phyloP scores from a whole-genome alignment of 2,888 invertebrate species.

The Mimumesa dahlbomi region DNA sequence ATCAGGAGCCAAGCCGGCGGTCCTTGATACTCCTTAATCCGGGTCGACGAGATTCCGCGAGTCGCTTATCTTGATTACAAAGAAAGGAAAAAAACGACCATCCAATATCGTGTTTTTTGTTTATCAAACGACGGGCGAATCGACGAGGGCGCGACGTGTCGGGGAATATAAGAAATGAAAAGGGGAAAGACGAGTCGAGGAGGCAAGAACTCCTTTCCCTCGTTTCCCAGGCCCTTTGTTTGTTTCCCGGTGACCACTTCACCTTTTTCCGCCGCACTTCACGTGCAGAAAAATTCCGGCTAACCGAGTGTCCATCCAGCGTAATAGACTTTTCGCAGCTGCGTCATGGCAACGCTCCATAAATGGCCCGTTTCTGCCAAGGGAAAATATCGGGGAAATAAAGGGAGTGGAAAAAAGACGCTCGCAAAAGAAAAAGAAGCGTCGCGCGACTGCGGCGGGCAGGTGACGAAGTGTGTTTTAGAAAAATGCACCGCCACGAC shows the following conservation, averaged over 20 bases:
- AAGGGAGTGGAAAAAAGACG: constrained; percentile 15
- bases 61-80: constrained; percentile 7
- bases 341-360: constrained; percentile 44
- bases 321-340: constrained; percentile 49
- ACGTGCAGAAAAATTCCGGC: constrained; percentile 42
- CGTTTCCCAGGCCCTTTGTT: constrained; percentile 1
- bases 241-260: constrained; percentile 1
- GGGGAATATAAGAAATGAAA: neutral
- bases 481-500: constrained; percentile 27
- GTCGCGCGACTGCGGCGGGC: constrained; percentile 33
- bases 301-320: constrained; percentile 38
- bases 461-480: constrained; percentile 29
- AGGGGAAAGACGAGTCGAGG: neutral
- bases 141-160: too few relatives aligned
- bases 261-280: constrained; percentile 18
- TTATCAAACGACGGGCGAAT: too few relatives aligned
- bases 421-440: constrained; percentile 22
- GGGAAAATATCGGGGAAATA: constrained; percentile 14
- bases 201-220: neutral
- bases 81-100: too few relatives aligned
- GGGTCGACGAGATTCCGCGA: constrained; percentile 2
- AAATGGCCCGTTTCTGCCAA: constrained; percentile 61
- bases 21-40: neutral
- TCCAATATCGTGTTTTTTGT: too few relatives aligned
- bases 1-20: constrained; percentile 8